These are phyloP conservation scores for Dendrophyllia cribrosa DNA, from an alignment of 64 coral and sea anemone genomes.

Conservation along the genomic window DNA sequence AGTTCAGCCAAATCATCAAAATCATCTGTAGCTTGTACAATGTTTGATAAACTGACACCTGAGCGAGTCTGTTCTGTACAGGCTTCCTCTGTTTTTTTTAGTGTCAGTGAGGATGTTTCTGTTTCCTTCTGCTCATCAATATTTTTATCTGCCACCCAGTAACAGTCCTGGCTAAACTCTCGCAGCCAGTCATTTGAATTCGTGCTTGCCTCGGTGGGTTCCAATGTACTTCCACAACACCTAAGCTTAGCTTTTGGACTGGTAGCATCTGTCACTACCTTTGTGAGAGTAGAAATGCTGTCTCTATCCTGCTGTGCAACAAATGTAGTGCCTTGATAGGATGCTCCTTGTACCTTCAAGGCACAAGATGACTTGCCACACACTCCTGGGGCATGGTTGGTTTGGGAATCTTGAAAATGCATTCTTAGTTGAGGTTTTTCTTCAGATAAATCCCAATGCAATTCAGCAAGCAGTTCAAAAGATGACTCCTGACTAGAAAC, in stretches of 20 bases:
- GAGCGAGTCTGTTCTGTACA: not conserved
- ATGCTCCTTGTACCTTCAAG: not conserved
- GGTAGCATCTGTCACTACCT: not conserved
- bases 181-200: constrained; percentile 24
- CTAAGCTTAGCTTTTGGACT: constrained; percentile 3
- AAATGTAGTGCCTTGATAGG: not conserved
- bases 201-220: not conserved
- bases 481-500: not conserved
- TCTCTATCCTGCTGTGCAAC: not conserved
- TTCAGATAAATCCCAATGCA: constrained; percentile 12
- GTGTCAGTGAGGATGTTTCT: not conserved
- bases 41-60: not conserved
- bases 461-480: not conserved
- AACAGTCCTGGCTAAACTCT: constrained; percentile 35
- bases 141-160: constrained; percentile 1
- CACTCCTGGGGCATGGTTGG: not conserved
- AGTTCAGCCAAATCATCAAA: constrained; percentile 46
- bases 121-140: not conserved
- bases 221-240: not conserved
- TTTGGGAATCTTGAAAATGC: not conserved
- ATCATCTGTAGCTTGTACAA: not conserved
- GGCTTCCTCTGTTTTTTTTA: not conserved
- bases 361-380: not conserved
- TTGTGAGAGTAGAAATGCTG: not conserved
- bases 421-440: not conserved